Evolutionary conservation across 2,797 vertebrate species (phyloP).

Genomic region (Hirundo rustica): DNA sequence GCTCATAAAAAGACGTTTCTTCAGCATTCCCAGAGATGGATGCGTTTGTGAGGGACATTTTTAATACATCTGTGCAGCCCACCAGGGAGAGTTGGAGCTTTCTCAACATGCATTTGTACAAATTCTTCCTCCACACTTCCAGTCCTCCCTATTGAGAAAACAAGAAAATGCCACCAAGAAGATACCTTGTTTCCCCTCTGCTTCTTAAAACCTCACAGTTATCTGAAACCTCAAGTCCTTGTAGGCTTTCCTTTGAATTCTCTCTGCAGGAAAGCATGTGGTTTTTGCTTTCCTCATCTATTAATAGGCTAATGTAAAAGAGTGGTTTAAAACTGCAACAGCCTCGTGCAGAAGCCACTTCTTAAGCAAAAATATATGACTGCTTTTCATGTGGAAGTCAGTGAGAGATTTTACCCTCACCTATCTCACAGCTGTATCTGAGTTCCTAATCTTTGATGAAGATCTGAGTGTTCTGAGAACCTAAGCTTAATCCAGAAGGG

Average conservation of each 20-base stretch:
- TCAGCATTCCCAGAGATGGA: not conserved
- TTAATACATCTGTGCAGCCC: not conserved
- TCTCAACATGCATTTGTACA: not conserved
- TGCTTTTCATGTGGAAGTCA: not conserved
- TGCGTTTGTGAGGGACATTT: not conserved
- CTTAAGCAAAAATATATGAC: not conserved
- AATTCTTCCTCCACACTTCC: not conserved
- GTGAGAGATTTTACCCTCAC: not conserved
- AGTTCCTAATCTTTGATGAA: not conserved
- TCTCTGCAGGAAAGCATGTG: not conserved
- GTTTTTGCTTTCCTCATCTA: not conserved
- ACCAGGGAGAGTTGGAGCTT: not conserved
- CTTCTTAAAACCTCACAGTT: not conserved
- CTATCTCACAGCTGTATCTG: not conserved
- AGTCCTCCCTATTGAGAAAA: not conserved
- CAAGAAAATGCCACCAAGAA: not conserved
- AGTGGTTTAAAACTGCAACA: not conserved
- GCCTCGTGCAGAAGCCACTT: not conserved
- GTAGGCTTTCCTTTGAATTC: not conserved
- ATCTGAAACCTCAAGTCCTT: not conserved
- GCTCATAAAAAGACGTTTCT: not conserved
- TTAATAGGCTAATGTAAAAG: not conserved
- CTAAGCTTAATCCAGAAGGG: not conserved
- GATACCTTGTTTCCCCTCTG: not conserved
- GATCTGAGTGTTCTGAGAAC: not conserved